Evolutionary conservation across 1,140 invertebrate genomes (phyloP), one percentile per base, ranked within the genome.

Genomic region (Arctopsyche grandis): DNA sequence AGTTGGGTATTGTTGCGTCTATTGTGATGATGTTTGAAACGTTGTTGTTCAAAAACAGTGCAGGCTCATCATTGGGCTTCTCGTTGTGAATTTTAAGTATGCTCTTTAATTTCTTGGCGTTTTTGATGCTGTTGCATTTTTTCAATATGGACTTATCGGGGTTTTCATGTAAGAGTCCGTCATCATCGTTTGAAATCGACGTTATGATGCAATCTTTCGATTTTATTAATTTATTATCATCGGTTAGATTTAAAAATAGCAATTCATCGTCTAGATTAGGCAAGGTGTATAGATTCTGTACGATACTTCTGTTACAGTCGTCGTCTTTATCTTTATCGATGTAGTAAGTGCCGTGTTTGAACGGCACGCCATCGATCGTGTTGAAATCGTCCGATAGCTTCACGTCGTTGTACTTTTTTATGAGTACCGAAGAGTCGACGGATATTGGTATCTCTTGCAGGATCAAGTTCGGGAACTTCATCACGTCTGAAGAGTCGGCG

Each of bases 341-440:
- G 12, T 79, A 44, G 3, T 73, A 73, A 12, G 79, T 78, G 14
- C 71, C 73, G 29, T 81, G 73, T 21, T 81, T 78, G 3, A 79
- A 70, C 12, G 80, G 79, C 19, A 81, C 79, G 16, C 77, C 69
- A 58, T 81, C 76, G 26, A 81, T 19, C n/a, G 80, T 77, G 52
- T 69, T 79, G 24, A 79, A 78, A 48, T 81, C 75, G 5, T 75
- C 78, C 0, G 80, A n/a, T 66, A 81, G 71, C 38, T 79, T 48
- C 0, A 74, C 43, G n/a, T 38, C 38, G 22, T 21, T 46, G 24
- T 10, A n/a, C n/a, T 14, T 71, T 69, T 71, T 44, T 12, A 43
- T 71, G 26, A 44, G 16, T 3, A 43, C n/a, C 1, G 46, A 48
- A 48, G 46, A 52, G 14, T 75, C n/a, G 14, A 75, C 22, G 1